A percentile compares a stretch with the other conserved stretches of the same genome.
These are phyloP conservation scores for Styela clava DNA, from an alignment of 23 tunicate species.

Conservation along the genomic window DNA sequence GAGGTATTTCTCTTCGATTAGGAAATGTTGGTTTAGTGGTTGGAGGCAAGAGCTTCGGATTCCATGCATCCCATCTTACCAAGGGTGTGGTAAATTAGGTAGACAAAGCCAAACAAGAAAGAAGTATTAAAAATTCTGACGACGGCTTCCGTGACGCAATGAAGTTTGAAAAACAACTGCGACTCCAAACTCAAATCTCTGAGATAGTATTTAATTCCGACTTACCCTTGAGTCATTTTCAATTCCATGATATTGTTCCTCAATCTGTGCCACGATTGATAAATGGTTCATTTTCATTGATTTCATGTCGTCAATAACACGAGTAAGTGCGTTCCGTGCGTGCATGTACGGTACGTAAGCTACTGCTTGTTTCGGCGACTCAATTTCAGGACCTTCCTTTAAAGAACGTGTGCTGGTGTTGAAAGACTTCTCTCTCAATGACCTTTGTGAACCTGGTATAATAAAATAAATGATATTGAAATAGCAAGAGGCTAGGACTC, in stretches of 20 bases:
- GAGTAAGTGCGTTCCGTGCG: slow-evolving; percentile 62
- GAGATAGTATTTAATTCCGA: too few species aligned
- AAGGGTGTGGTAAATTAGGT: too few species aligned
- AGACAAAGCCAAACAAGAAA: neutral
- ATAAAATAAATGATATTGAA: neutral
- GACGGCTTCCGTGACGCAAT: too few species aligned
- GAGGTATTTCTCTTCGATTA: too few species aligned
- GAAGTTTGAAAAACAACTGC: too few species aligned
- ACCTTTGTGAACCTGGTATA: neutral
- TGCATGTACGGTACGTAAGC: slow-evolving; percentile 92
- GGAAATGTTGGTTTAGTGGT: too few species aligned
- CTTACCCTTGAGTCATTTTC: slow-evolving; percentile 64
- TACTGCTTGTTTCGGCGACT: slow-evolving; percentile 35
- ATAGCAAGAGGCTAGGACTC: too few species aligned
- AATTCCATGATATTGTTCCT: slow-evolving; percentile 54
- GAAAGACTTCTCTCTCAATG: slow-evolving; percentile 8
- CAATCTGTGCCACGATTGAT: slow-evolving; percentile 53
- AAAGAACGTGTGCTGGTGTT: slow-evolving; percentile 20
- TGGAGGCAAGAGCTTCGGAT: too few species aligned
- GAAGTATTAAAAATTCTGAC: neutral
- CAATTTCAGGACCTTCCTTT: slow-evolving; percentile 12
- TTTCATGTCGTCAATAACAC: slow-evolving; percentile 81
- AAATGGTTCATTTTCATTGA: slow-evolving; percentile 64
- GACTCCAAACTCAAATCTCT: too few species aligned
- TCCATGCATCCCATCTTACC: too few species aligned